These are phyloP conservation scores for Lanistes nyassanus DNA, from an alignment of 1,140 invertebrate genomes.

Conservation along the genomic window DNA sequence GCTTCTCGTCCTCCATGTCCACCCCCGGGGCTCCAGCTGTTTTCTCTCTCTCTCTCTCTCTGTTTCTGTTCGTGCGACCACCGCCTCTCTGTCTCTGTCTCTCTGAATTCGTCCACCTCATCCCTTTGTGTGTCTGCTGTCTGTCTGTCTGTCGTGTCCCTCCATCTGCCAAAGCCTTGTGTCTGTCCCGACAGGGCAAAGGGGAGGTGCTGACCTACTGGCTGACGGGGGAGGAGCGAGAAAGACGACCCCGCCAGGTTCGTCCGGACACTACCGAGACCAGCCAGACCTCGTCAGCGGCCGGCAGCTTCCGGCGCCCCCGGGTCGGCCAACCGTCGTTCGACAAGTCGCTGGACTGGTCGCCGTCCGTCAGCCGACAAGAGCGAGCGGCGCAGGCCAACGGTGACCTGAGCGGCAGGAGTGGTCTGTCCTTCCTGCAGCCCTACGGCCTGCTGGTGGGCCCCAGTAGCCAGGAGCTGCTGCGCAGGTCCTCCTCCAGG, in stretches of 20 bases:
- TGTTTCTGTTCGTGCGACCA: background rate
- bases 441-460: constrained; percentile 33
- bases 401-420: background rate
- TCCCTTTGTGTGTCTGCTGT: constrained; percentile 20
- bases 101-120: background rate
- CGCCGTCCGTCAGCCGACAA: background rate
- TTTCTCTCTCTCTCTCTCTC: background rate
- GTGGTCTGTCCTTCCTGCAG: constrained; percentile 20
- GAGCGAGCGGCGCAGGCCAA: background rate
- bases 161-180: background rate
- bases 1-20: background rate
- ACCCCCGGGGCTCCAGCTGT: background rate
- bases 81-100: background rate
- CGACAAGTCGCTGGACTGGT: background rate
- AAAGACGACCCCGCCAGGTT: background rate
- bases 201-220: background rate
- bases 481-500: constrained; percentile 37
- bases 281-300: background rate
- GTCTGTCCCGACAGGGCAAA: background rate
- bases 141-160: background rate
- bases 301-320: no score
- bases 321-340: background rate
- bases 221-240: background rate
- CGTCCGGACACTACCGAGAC: background rate
- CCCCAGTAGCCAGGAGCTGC: constrained; percentile 38